A percentile compares a stretch with the other conserved stretches of the same genome.
Conservation (phyloP, 2,113 vertebrate species). For the Ceyx cyanopectus region DNA sequence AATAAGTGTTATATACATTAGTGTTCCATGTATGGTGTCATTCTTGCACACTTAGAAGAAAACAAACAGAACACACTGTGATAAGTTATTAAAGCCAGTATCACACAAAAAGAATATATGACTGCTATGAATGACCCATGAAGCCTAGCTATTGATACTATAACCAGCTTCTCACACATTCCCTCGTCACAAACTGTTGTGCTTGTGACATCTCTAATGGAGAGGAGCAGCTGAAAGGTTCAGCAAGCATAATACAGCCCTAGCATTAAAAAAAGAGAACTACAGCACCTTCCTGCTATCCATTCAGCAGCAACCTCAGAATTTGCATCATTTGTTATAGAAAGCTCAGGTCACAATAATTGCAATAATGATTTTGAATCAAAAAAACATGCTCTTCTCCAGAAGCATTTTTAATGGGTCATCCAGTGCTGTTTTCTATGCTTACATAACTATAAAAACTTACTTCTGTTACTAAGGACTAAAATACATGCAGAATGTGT, state of each 20-base stretch:
- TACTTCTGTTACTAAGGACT: neutral
- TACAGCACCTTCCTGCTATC: neutral
- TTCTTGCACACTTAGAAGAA: neutral
- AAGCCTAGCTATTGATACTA: neutral
- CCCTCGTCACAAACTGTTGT: neutral
- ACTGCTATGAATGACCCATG: neutral
- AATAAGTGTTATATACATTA: neutral
- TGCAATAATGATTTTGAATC: neutral
- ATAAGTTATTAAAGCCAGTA: neutral
- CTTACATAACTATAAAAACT: neutral
- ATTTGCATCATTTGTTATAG: neutral
- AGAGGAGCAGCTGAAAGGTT: neutral
- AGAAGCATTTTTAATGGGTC: neutral
- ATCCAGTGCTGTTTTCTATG: neutral
- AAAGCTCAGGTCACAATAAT: neutral
- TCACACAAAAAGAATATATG: neutral
- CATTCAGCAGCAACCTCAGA: neutral
- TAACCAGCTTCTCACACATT: neutral
- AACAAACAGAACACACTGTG: neutral
- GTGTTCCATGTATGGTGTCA: fast-evolving
- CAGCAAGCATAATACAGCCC: neutral
- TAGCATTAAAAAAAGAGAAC: neutral
- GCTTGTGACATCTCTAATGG: neutral
- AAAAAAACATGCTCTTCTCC: neutral
- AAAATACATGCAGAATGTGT: neutral